phyloP scores from a whole-genome alignment of 2,797 vertebrate species.

The Mastacembelus armatus region DNA sequence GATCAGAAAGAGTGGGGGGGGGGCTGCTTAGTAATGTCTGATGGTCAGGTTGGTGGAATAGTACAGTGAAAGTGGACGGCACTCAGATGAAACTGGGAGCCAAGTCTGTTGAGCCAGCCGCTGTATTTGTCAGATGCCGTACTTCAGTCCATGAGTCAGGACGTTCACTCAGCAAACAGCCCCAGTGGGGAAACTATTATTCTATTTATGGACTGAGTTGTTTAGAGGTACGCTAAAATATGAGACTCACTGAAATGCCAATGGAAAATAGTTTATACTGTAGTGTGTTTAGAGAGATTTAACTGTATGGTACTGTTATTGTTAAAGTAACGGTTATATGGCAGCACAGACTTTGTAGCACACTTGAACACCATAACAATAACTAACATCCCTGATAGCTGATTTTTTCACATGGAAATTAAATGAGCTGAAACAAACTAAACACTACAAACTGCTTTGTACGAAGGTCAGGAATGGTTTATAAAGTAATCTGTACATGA shows the following conservation, averaged over 20 bases:
- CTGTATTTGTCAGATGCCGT: not conserved
- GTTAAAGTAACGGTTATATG: not conserved
- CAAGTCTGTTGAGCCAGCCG: too few relatives aligned
- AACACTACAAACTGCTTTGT: not conserved
- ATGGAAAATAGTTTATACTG: not conserved
- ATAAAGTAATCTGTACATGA: not conserved
- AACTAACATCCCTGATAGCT: not conserved
- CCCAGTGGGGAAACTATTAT: not conserved
- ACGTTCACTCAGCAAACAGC: not conserved
- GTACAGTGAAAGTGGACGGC: too few relatives aligned
- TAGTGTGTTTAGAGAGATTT: not conserved
- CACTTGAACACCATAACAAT: not conserved
- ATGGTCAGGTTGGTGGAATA: too few relatives aligned
- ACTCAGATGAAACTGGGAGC: too few relatives aligned
- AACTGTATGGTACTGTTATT: not conserved
- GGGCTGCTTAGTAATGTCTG: too few relatives aligned
- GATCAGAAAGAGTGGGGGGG: too few relatives aligned
- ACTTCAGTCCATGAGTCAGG: constrained; percentile 25
- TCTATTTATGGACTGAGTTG: constrained; percentile 35
- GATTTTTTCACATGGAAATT: not conserved
- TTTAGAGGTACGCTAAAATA: not conserved
- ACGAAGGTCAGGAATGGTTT: not conserved
- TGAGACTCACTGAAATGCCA: not conserved
- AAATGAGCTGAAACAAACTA: not conserved
- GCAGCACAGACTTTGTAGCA: not conserved